Conservation (phyloP, 2,888 invertebrate genomes). For the Julus scandinavius region DNA sequence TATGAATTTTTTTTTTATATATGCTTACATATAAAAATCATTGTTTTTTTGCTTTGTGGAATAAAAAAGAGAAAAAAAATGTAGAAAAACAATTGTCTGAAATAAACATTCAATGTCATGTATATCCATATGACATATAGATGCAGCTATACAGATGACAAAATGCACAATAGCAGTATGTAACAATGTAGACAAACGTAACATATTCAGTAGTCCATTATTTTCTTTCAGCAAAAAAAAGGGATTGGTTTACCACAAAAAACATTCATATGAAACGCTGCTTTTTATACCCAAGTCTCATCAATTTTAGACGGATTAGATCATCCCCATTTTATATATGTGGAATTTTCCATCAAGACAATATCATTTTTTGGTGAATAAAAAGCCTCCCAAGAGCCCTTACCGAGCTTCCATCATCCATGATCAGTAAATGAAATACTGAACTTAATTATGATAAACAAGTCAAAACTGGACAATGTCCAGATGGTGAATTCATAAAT, state of each 20-base stretch:
- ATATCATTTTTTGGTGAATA: background rate
- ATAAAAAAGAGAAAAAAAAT: background rate
- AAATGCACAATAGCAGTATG: background rate
- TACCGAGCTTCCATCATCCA: background rate
- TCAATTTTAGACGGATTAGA: too few species aligned
- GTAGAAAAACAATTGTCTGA: background rate
- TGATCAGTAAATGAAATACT: background rate
- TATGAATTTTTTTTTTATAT: background rate
- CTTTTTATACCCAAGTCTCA: too few species aligned
- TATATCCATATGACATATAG: background rate
- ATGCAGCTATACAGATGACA: background rate
- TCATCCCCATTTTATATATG: too few species aligned
- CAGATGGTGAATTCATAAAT: slow-evolving; percentile 18
- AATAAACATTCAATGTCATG: background rate
- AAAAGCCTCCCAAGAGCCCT: background rate
- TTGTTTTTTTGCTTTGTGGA: background rate
- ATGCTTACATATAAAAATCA: background rate
- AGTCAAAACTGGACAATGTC: slow-evolving; percentile 17
- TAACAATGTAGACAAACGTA: background rate
- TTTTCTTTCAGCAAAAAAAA: background rate
- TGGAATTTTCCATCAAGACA: too few species aligned
- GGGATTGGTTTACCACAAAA: background rate
- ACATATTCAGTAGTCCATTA: background rate
- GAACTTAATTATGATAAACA: background rate
- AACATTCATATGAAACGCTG: too few species aligned